phyloP scores from a whole-genome alignment of 2,888 invertebrate genomes.

The Melipona bicolor region DNA sequence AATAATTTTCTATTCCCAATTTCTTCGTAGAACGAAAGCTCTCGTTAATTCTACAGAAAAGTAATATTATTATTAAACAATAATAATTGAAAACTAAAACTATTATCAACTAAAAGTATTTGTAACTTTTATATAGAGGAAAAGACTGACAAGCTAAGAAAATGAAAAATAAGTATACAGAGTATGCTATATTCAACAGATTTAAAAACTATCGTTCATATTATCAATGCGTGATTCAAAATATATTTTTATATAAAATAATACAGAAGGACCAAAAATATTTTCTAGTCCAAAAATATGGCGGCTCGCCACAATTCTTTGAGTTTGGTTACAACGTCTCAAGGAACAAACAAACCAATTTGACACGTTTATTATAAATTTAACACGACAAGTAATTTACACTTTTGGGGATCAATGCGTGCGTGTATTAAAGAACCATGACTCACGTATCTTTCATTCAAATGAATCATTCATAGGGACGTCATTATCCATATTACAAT shows the following conservation, averaged over 20 bases:
- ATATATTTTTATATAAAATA: no score
- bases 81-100: background rate
- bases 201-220: no score
- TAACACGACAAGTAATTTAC: background rate
- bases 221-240: no score
- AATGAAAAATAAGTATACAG: no score
- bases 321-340: background rate
- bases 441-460: background rate
- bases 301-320: background rate
- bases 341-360: background rate
- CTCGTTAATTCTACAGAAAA: background rate
- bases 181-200: no score
- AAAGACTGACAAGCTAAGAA: background rate
- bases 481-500: no score
- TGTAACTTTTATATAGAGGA: background rate
- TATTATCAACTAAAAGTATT: background rate
- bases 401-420: no score
- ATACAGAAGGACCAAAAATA: no score
- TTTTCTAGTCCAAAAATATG: background rate
- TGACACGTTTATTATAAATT: background rate
- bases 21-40: no score
- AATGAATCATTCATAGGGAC: background rate
- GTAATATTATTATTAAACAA: no score
- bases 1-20: no score
- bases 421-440: background rate